Conservation (phyloP, 2,888 invertebrate genomes). For the Laspeyria flexula region DNA sequence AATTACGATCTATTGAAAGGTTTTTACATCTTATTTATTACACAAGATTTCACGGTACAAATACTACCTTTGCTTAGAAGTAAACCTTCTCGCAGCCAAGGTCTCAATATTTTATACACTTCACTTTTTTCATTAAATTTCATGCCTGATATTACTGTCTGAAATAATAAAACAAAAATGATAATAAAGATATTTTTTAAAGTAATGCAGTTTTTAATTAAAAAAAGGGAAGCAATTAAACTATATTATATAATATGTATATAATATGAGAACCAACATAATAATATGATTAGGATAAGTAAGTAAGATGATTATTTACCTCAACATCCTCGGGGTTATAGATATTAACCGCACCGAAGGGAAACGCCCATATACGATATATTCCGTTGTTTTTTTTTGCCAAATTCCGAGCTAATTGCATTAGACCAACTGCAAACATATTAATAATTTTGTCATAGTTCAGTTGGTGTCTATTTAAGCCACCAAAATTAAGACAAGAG, state of each 20-base stretch:
- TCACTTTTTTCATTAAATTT: conserved; percentile 81
- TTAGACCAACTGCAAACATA: conserved; percentile 54
- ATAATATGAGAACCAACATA: too few relatives aligned
- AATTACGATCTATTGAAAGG: too few relatives aligned
- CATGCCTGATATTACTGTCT: conserved; percentile 78
- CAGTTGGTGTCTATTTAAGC: too few relatives aligned
- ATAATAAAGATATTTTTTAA: not conserved
- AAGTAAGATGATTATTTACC: too few relatives aligned
- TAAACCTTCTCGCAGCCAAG: conserved; percentile 84
- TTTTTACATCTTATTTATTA: too few relatives aligned
- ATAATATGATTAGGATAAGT: too few relatives aligned
- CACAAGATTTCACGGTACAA: too few relatives aligned
- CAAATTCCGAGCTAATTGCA: conserved; percentile 47
- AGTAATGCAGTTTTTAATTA: too few relatives aligned
- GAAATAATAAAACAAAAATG: conserved; percentile 20
- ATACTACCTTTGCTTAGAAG: conserved; percentile 70
- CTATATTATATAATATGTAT: too few relatives aligned
- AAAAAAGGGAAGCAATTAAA: too few relatives aligned
- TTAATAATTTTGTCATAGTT: too few relatives aligned
- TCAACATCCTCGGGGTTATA: conserved; percentile 81
- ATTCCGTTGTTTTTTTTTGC: conserved; percentile 54
- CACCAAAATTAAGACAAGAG: too few relatives aligned
- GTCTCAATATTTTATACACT: conserved; percentile 74
- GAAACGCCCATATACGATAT: conserved; percentile 57
- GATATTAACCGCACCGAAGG: conserved; percentile 56